phyloP scores from a whole-genome alignment of 2,113 vertebrate species.

The Ranitomeya variabilis region DNA sequence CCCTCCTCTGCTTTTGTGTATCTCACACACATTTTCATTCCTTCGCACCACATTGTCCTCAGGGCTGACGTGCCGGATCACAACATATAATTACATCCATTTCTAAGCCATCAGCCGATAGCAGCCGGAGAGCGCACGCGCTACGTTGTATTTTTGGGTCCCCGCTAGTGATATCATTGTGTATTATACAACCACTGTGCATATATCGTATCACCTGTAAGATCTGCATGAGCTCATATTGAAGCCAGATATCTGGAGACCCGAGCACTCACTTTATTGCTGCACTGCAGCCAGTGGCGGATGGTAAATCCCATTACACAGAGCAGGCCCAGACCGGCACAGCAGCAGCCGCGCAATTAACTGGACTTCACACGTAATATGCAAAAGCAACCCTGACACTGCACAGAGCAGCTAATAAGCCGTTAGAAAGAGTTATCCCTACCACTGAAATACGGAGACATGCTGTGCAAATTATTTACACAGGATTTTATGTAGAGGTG shows the following conservation, averaged over 20 bases:
- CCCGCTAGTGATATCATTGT: slow-evolving; percentile 45
- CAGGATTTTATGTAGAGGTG: not conserved
- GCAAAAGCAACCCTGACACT: slow-evolving; percentile 1
- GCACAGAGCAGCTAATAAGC: not conserved
- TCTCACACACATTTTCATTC: not conserved
- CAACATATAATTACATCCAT: slow-evolving; percentile 50
- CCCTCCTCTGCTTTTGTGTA: not conserved
- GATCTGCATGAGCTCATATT: slow-evolving; percentile 40
- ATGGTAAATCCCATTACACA: slow-evolving; percentile 33
- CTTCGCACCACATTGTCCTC: not conserved
- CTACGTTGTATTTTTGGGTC: slow-evolving; percentile 6
- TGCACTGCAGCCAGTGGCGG: not conserved
- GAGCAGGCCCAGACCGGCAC: not conserved
- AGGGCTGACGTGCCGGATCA: slow-evolving; percentile 11
- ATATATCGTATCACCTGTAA: slow-evolving; percentile 49
- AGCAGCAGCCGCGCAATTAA: slow-evolving; percentile 28
- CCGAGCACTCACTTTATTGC: not conserved
- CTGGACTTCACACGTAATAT: not conserved
- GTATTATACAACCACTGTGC: not conserved
- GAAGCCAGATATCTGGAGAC: slow-evolving; percentile 47
- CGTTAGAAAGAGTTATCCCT: not conserved
- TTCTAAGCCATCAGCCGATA: not conserved
- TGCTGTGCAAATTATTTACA: not conserved
- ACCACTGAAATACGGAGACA: not conserved
- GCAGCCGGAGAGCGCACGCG: not conserved